Base-by-base conservation (phyloP, 2,797 vertebrate species). In the Nyctibius grandis region DNA sequence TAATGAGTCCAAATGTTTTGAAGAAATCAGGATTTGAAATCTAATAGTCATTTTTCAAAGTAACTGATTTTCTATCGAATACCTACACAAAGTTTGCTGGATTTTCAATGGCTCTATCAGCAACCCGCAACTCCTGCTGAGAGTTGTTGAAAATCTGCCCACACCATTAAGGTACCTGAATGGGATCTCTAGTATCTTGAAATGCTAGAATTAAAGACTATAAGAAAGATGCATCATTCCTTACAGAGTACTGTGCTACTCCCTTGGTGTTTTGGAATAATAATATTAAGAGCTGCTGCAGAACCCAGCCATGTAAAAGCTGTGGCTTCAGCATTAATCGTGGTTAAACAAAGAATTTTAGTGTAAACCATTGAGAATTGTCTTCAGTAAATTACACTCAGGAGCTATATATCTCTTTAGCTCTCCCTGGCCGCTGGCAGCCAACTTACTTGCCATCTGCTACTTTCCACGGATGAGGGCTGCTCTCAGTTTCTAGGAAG, bases 261-360 rank as follows among this genome's bases (percentile, higher is more conserved):
- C 81, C 81, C 75, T 88, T 50, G 38, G 40, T 72, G 33, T 74
- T 96, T 91, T 85, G 34, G 45, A 93, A 85, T 85, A 94, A 92
- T 85, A 64, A 89, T 6, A 56, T 70, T 92, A 92, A 92, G 85
- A 83, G 84, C 64, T 91, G 38, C 42, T 89, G 78, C 63, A 93
- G 47, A 91, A 54, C 33, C 16, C 54, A 91, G 40, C 36, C 40
- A 77, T 20, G 22, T 60, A 51, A 88, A 95, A 91, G 56, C 56
- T 82, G 48, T 89, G 72, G 56, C 89, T 92, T 95, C 51, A 85
- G 78, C 86, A 92, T 64, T 92, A 93, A 89, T 70, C 93, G 87
- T 70, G 45, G 65, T 93, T 89, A 93, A 97, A 95, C 67, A 94
- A 94, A 92, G 81, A 85, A 77, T 91, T 95, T 95, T 70, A 92